Conservation (phyloP, 2,113 vertebrate species). For the Seriola aureovittata region DNA sequence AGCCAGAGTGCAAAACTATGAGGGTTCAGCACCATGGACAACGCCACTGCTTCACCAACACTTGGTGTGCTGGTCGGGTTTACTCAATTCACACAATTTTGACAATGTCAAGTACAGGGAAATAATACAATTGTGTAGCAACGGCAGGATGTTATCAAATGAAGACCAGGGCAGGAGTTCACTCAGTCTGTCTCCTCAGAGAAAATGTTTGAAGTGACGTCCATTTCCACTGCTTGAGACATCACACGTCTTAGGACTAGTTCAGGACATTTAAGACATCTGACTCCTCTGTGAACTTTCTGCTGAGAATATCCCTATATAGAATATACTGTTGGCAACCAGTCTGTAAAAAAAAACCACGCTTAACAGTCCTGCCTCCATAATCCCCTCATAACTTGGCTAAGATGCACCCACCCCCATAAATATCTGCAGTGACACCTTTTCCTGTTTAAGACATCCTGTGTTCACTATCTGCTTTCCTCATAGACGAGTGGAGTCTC, state of each 20-base stretch:
- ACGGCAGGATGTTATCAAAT: conserved; percentile 16
- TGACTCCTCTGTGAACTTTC: conserved; percentile 35
- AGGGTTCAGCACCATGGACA: conserved; percentile 3
- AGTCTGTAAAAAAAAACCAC: background rate
- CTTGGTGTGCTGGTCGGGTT: conserved; percentile 10
- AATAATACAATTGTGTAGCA: background rate
- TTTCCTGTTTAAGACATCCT: conserved; percentile 22
- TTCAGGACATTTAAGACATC: conserved; percentile 22
- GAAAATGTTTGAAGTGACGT: conserved; percentile 1
- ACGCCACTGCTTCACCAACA: background rate
- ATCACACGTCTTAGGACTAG: background rate
- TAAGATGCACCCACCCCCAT: conserved; percentile 10
- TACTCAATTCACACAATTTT: background rate
- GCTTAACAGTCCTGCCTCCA: conserved; percentile 40
- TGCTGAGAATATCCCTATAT: conserved; percentile 30
- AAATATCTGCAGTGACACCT: conserved; percentile 40
- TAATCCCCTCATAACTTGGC: conserved; percentile 52
- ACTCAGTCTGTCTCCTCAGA: background rate
- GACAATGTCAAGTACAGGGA: conserved; percentile 26
- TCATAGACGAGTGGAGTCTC: conserved; percentile 5
- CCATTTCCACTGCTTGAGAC: background rate
- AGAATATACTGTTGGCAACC: conserved; percentile 47
- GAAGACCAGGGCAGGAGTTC: background rate
- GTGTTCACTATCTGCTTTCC: conserved; percentile 14
- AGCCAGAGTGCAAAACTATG: background rate